Conservation (phyloP, 2,888 invertebrate genomes). For the Brachylomia viminalis region DNA sequence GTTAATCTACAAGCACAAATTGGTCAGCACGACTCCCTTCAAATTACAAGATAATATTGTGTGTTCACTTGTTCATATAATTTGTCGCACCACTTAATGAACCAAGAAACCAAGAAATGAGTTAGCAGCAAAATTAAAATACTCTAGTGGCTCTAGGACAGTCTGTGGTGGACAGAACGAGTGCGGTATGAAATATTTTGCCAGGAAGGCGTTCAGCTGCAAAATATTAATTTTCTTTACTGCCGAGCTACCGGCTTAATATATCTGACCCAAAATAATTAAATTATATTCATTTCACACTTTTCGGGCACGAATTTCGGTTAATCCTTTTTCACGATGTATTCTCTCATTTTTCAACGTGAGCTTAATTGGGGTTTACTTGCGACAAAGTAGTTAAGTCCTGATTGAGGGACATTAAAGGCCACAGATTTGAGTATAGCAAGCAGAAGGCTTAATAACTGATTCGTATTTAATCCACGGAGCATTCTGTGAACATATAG, state of each 20-base stretch:
- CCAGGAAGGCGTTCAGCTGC: constrained; percentile 62
- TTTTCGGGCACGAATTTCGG: constrained; percentile 59
- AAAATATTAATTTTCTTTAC: constrained; percentile 68
- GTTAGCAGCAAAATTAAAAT: constrained; percentile 39
- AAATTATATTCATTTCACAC: constrained; percentile 66
- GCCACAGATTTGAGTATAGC: constrained; percentile 46
- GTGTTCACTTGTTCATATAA: constrained; percentile 15
- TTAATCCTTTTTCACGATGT: constrained; percentile 61
- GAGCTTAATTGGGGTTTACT: constrained; percentile 57
- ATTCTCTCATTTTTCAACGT: constrained; percentile 58
- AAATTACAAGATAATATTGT: constrained; percentile 13
- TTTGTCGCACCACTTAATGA: constrained; percentile 30
- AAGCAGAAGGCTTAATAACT: constrained; percentile 35
- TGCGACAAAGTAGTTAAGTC: constrained; percentile 56
- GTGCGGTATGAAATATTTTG: constrained; percentile 62
- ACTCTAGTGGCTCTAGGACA: constrained; percentile 48
- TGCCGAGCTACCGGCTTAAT: constrained; percentile 59
- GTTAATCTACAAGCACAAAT: not conserved
- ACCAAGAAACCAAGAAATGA: constrained; percentile 39
- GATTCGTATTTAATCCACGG: constrained; percentile 31
- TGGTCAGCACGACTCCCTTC: not conserved
- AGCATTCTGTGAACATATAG: constrained; percentile 35
- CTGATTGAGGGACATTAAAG: constrained; percentile 44
- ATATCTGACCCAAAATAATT: constrained; percentile 66
- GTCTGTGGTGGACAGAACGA: constrained; percentile 61